These are phyloP conservation scores for Saccopteryx leptura DNA, from an alignment of 2,113 vertebrate species.

Conservation along the genomic window DNA sequence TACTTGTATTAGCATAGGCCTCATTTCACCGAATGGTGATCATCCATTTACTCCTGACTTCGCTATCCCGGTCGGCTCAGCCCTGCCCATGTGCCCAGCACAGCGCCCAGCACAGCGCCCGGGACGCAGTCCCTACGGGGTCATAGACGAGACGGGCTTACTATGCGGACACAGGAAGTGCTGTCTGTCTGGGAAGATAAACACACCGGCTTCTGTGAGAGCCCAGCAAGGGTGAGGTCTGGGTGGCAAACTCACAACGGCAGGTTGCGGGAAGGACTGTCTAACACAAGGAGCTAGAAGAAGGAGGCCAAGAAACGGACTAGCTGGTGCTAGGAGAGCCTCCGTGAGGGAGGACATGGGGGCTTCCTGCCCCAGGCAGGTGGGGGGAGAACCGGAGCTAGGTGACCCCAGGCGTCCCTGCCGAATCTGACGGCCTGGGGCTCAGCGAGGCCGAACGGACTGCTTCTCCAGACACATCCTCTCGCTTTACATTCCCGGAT, in stretches of 20 bases:
- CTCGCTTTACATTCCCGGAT: constrained; percentile 65
- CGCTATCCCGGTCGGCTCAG: background rate
- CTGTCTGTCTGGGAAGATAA: background rate
- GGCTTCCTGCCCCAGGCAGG: background rate
- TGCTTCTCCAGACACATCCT: constrained; percentile 56
- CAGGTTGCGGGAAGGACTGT: background rate
- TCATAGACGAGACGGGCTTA: background rate
- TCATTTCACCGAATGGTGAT: background rate
- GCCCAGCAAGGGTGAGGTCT: background rate
- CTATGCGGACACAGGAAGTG: background rate
- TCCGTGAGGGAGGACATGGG: background rate
- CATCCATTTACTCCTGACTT: background rate
- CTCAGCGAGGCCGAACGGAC: background rate
- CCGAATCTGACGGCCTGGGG: background rate
- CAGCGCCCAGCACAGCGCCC: background rate
- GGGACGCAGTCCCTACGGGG: background rate
- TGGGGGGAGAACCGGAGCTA: background rate
- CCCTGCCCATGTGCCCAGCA: accelerated
- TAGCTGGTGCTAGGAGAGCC: background rate
- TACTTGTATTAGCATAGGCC: too few species aligned
- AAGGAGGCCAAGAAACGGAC: background rate
- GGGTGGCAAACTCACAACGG: background rate
- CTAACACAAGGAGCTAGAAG: background rate
- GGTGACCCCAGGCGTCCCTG: background rate
- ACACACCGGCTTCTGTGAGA: background rate